Percentiles rank a stretch among this genome's conserved stretches.
Evolutionary conservation across 2,113 vertebrate species (phyloP).

Genomic region (Dromaius novaehollandiae): DNA sequence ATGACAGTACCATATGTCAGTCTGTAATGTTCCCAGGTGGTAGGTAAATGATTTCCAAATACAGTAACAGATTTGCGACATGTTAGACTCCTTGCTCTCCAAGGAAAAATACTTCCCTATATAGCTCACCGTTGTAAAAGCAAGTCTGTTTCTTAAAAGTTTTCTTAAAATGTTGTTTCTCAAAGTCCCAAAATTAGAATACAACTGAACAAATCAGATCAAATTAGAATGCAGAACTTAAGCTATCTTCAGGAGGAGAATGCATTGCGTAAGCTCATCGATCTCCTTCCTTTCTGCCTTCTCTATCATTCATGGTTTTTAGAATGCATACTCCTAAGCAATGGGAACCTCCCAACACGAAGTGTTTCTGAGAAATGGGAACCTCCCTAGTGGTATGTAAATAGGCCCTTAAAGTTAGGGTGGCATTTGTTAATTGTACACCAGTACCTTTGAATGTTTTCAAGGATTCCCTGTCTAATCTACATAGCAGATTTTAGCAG

Average conservation of each 20-base stretch:
- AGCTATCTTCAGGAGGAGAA: not conserved
- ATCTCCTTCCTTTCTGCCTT: not conserved
- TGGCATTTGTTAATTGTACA: not conserved
- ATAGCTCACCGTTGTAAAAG: not conserved
- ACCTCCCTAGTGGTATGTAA: not conserved
- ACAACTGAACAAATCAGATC: not conserved
- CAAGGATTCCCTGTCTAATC: not conserved
- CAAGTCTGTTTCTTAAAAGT: not conserved
- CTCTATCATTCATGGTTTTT: not conserved
- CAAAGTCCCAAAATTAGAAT: conserved; percentile 1
- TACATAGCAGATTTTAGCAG: not conserved
- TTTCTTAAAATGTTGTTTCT: not conserved
- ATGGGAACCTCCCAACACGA: not conserved
- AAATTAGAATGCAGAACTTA: not conserved
- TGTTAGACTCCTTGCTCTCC: not conserved
- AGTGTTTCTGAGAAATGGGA: not conserved
- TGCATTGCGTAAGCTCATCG: not conserved
- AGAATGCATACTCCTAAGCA: not conserved
- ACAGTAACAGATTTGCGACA: conserved; percentile 28
- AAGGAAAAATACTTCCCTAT: not conserved
- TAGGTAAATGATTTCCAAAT: conserved; percentile 27
- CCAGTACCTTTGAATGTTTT: not conserved
- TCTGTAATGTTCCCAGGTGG: conserved; percentile 15
- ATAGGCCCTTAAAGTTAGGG: not conserved
- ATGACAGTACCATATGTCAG: conserved; percentile 38